Conservation (phyloP, 2,888 invertebrate species). For the Pachycephus smyrnensis region DNA sequence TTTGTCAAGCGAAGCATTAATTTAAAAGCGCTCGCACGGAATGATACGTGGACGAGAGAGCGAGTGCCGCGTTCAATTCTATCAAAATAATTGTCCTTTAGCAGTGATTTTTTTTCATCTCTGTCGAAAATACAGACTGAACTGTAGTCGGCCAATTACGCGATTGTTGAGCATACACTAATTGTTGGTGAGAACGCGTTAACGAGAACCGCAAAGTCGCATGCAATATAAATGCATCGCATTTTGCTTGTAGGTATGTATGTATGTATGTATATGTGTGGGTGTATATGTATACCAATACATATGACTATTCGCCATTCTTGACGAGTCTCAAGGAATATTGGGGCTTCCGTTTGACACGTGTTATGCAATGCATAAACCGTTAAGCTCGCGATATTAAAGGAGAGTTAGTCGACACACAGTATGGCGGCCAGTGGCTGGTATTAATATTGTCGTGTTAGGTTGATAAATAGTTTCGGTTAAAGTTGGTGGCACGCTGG, state of each 20-base stretch:
- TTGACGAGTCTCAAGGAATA: not conserved
- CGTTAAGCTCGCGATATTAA: slow-evolving; percentile 1
- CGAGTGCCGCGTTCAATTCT: slow-evolving; percentile 29
- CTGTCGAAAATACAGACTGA: not conserved
- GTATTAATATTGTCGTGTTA: slow-evolving; percentile 47
- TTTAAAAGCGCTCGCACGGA: slow-evolving; percentile 46
- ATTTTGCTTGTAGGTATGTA: not conserved
- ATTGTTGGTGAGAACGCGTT: not conserved
- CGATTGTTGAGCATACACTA: not conserved
- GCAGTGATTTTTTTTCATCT: slow-evolving; percentile 10
- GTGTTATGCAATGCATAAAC: not conserved
- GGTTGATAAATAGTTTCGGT: slow-evolving; percentile 50
- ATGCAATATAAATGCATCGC: not conserved
- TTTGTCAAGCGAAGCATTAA: slow-evolving; percentile 43
- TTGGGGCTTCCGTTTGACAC: not conserved
- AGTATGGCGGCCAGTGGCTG: slow-evolving; percentile 14
- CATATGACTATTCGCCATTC: not conserved
- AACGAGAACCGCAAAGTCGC: not conserved
- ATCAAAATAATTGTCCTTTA: slow-evolving; percentile 39
- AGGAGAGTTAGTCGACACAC: slow-evolving; percentile 25
- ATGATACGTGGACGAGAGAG: slow-evolving; percentile 39
- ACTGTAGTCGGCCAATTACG: not conserved
- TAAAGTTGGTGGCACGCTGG: slow-evolving; percentile 38
- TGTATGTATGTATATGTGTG: not conserved
- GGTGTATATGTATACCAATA: no score